phyloP scores from a whole-genome alignment of 2,113 vertebrate species.

The Chionodraco myersi region DNA sequence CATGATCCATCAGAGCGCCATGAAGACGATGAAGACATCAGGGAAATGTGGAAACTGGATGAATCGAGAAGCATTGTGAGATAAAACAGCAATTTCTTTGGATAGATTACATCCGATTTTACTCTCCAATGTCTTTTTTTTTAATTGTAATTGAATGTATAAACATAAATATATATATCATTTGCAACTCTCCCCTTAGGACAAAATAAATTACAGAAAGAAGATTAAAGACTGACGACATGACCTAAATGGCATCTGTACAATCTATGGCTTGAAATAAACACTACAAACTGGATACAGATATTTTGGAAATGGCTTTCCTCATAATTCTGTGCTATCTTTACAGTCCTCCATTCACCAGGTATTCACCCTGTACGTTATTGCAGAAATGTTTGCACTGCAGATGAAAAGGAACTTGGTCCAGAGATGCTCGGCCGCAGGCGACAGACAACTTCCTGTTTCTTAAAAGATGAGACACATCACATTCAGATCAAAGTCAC shows the following conservation, averaged over 20 bases:
- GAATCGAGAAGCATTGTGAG: constrained; percentile 13
- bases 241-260: background rate
- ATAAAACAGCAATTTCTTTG: constrained; percentile 8
- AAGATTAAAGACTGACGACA: background rate
- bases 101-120: background rate
- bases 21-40: constrained; percentile 14
- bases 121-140: background rate
- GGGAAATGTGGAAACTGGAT: constrained; percentile 6
- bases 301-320: background rate
- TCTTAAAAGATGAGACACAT: background rate
- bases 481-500: constrained; percentile 1
- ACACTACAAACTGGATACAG: background rate
- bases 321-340: background rate
- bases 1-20: background rate
- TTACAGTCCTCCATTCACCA: background rate
- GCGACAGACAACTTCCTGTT: background rate
- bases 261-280: background rate
- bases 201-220: background rate
- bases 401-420: constrained; percentile 17
- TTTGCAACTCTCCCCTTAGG: background rate
- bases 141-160: background rate
- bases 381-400: background rate
- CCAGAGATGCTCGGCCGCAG: background rate
- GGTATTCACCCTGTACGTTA: no score
- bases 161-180: no score